These are phyloP conservation scores for Cyrtonyx montezumae DNA, from an alignment of 2,113 vertebrate species.

Conservation along the genomic window DNA sequence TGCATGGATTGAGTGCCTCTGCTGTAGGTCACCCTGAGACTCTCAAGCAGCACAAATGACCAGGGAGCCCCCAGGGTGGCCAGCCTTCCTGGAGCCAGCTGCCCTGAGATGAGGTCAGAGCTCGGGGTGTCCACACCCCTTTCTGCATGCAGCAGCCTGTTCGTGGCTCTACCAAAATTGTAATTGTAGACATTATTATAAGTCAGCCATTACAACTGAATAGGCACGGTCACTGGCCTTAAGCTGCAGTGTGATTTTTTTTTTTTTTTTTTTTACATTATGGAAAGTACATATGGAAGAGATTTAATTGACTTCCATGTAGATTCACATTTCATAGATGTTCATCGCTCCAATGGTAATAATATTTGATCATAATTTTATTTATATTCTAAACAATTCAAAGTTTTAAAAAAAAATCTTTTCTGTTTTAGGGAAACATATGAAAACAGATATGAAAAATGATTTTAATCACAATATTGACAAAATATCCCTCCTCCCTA, in stretches of 20 bases:
- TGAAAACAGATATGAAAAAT: neutral
- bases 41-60: neutral
- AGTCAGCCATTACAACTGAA: neutral
- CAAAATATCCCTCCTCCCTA: neutral
- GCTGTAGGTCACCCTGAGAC: neutral
- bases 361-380: neutral
- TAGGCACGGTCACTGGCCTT: neutral
- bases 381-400: neutral
- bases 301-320: neutral
- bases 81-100: neutral
- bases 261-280: neutral
- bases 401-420: neutral
- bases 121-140: accelerated
- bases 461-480: neutral
- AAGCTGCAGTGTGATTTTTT: neutral
- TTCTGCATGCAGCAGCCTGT: neutral
- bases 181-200: neutral
- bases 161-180: neutral
- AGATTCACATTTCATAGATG: neutral
- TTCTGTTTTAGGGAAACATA: neutral
- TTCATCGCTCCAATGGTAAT: neutral
- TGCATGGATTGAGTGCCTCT: neutral
- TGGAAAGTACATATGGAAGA: neutral
- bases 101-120: neutral
- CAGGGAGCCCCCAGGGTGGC: neutral